These are phyloP conservation scores for Cnemophilus loriae DNA, from an alignment of 2,113 vertebrate species.

Conservation along the genomic window DNA sequence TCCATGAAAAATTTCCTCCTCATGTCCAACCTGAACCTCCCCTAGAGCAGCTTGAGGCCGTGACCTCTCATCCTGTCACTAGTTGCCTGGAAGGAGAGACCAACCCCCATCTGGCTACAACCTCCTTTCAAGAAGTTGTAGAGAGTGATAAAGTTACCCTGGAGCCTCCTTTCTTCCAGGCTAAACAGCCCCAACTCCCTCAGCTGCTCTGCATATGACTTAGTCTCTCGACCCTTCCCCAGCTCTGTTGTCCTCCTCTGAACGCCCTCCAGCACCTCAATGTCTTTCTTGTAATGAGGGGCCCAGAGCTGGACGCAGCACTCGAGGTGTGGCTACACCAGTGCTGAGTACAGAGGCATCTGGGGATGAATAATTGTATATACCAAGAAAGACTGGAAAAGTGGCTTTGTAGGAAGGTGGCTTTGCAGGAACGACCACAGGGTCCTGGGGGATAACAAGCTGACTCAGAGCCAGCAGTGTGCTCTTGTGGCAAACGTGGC, in stretches of 20 bases:
- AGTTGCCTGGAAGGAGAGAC: not conserved
- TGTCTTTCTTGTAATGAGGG: not conserved
- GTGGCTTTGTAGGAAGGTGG: not conserved
- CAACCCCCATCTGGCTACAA: too few species aligned
- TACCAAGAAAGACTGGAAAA: not conserved
- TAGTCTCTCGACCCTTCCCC: not conserved
- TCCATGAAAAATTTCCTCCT: not conserved
- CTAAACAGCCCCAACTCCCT: not conserved
- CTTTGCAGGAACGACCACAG: not conserved
- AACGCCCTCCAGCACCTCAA: not conserved
- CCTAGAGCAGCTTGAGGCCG: not conserved
- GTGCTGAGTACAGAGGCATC: not conserved
- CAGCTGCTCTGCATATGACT: not conserved
- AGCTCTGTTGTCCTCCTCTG: not conserved
- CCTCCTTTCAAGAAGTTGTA: not conserved
- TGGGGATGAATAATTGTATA: not conserved
- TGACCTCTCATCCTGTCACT: fast-evolving
- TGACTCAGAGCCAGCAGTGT: not conserved
- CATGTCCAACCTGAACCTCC: too few species aligned
- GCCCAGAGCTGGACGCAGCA: not conserved
- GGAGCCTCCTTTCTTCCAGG: not conserved
- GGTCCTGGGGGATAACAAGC: not conserved
- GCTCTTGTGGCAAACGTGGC: fast-evolving
- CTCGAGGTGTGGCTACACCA: not conserved
- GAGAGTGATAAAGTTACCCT: too few species aligned